These are phyloP conservation scores for Drosophila novamexicana DNA, from an alignment of 1,140 invertebrate genomes.

Conservation along the genomic window DNA sequence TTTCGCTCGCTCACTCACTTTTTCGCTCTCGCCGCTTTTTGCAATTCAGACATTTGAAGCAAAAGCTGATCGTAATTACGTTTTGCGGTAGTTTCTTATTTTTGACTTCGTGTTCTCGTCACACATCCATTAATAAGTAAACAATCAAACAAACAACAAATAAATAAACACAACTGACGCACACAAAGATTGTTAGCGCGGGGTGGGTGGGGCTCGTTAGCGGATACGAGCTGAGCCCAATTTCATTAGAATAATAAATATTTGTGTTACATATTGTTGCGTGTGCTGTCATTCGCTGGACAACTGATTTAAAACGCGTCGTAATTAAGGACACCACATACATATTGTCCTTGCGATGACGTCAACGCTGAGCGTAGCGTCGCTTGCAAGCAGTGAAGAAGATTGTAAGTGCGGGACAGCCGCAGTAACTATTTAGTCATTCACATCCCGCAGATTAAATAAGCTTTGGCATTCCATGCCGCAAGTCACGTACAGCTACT, in stretches of 20 bases:
- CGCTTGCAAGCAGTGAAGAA: slow-evolving; percentile 54
- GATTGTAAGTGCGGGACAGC: slow-evolving; percentile 57
- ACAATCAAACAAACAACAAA: slow-evolving; percentile 9
- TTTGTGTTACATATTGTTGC: slow-evolving; percentile 47
- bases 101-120: slow-evolving; percentile 17
- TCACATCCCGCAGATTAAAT: background rate
- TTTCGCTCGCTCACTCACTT: slow-evolving; percentile 39
- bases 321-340: slow-evolving; percentile 38
- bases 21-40: slow-evolving; percentile 31
- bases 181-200: slow-evolving; percentile 41
- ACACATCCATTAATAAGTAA: slow-evolving; percentile 14
- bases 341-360: slow-evolving; percentile 58
- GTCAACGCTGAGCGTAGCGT: slow-evolving; percentile 47
- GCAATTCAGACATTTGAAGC: slow-evolving; percentile 34
- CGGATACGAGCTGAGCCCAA: slow-evolving; percentile 44
- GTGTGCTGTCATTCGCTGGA: slow-evolving; percentile 3
- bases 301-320: slow-evolving; percentile 56
- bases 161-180: slow-evolving; percentile 25
- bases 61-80: slow-evolving; percentile 58
- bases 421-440: background rate
- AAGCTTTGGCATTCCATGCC: slow-evolving; percentile 20
- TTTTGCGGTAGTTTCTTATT: slow-evolving; percentile 36
- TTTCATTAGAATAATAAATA: slow-evolving; percentile 59
- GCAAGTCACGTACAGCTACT: slow-evolving; percentile 46
- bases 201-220: slow-evolving; percentile 44